A percentile compares a stretch with the other conserved stretches of the same genome.
These are phyloP conservation scores for Aeoliscus strigatus DNA, from an alignment of 2,797 vertebrate species.

Conservation along the genomic window DNA sequence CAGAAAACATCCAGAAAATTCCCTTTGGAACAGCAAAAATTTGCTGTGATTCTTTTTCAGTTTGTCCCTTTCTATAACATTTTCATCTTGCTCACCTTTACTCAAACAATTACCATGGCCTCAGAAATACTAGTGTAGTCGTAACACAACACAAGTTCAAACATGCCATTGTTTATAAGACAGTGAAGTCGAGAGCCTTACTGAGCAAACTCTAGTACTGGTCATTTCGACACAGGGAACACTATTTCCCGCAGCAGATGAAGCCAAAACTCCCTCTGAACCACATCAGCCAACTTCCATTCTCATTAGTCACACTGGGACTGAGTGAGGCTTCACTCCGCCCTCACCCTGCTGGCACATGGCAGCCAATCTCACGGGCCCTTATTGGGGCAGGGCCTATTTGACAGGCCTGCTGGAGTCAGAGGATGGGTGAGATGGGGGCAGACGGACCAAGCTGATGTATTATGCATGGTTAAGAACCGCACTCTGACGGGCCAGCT, in stretches of 20 bases:
- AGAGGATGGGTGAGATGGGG: constrained; percentile 45
- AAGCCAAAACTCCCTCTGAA: constrained; percentile 42
- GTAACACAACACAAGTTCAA: too few species aligned
- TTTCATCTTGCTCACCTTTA: too few species aligned
- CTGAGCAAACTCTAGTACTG: too few species aligned
- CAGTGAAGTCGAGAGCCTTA: too few species aligned
- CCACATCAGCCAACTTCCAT: constrained; percentile 57
- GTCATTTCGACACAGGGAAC: constrained; percentile 16
- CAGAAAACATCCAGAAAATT: too few species aligned
- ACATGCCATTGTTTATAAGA: too few species aligned
- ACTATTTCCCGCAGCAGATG: constrained; percentile 21
- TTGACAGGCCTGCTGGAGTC: constrained; percentile 37
- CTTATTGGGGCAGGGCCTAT: constrained; percentile 38
- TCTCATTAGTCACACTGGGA: constrained; percentile 51
- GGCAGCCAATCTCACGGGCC: constrained; percentile 16
- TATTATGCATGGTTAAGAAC: constrained; percentile 62
- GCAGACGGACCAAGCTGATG: constrained; percentile 63
- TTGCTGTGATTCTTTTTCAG: too few species aligned
- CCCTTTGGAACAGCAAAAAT: too few species aligned
- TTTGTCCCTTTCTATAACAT: too few species aligned
- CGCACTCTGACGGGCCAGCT: constrained; percentile 46
- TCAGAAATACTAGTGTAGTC: too few species aligned
- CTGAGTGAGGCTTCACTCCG: constrained; percentile 34
- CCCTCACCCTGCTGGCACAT: constrained; percentile 17
- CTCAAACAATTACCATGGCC: too few species aligned